Conservation (phyloP, 1,140 invertebrate genomes). For the Aplysia californica region DNA sequence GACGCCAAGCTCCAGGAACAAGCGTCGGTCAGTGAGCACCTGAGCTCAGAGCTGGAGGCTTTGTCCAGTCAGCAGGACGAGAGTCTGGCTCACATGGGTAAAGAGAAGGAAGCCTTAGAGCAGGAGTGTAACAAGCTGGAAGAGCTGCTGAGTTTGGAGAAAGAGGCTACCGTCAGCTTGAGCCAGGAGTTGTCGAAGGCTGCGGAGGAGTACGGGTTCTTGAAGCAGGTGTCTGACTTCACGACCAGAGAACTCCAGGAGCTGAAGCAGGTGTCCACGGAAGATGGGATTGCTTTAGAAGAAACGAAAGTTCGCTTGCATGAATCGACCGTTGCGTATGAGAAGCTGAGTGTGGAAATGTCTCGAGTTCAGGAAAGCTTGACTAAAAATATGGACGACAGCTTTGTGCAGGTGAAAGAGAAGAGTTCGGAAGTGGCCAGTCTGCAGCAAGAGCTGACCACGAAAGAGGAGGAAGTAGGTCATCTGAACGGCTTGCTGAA, state of each 20-base stretch:
- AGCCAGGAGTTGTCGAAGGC: neutral
- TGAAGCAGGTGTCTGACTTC: constrained; percentile 7
- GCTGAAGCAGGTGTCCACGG: constrained; percentile 9
- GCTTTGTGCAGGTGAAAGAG: neutral
- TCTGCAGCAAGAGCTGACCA: neutral
- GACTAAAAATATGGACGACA: neutral
- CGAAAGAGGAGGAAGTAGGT: neutral
- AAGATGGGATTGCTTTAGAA: neutral
- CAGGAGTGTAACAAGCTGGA: neutral
- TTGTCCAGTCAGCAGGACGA: neutral
- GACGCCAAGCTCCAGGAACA: constrained; percentile 2
- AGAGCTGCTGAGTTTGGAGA: neutral
- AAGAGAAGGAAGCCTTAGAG: neutral
- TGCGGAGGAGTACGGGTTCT: neutral
- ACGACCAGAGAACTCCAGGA: constrained; percentile 23
- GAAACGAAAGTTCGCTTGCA: neutral
- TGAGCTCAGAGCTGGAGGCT: constrained; percentile 6
- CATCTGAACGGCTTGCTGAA: neutral
- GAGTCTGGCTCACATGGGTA: neutral
- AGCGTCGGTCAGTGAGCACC: neutral
- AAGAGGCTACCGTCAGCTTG: neutral
- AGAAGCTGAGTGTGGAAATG: constrained; percentile 15
- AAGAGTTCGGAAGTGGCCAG: neutral
- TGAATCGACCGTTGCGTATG: neutral
- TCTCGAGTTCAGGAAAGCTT: neutral